These are phyloP conservation scores for Mesoclemmys tuberculata DNA, from an alignment of 2,113 vertebrate genomes.

Conservation along the genomic window DNA sequence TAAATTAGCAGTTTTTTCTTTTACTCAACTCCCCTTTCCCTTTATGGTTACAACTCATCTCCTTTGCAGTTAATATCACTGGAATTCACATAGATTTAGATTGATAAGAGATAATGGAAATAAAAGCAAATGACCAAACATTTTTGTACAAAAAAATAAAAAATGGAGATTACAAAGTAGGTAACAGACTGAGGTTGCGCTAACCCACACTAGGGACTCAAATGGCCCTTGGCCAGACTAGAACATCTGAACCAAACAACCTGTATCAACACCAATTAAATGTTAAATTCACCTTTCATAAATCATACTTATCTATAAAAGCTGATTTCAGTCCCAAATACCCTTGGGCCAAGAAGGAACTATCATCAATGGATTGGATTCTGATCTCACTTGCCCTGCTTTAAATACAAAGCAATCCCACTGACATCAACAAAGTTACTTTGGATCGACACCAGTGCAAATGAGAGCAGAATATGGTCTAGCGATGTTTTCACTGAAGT, in stretches of 20 bases:
- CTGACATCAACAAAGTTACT: not conserved
- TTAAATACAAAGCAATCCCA: not conserved
- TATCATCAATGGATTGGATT: slow-evolving; percentile 30
- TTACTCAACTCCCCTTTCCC: not conserved
- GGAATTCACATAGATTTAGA: slow-evolving; percentile 26
- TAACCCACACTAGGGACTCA: not conserved
- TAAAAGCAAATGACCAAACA: slow-evolving; percentile 3
- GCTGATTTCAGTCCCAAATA: slow-evolving; percentile 22
- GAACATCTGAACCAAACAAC: slow-evolving; percentile 44
- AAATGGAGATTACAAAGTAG: not conserved
- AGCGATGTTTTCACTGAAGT: not conserved
- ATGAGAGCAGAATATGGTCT: not conserved
- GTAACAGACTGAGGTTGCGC: not conserved
- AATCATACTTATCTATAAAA: not conserved
- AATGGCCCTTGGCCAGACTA: slow-evolving; percentile 31
- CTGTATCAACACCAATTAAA: slow-evolving; percentile 35
- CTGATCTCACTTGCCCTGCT: not conserved
- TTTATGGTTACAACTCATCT: not conserved
- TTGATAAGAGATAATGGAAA: slow-evolving; percentile 41
- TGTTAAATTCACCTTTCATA: slow-evolving; percentile 12
- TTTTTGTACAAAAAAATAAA: slow-evolving; percentile 29
- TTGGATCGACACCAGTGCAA: accelerated
- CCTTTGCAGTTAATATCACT: slow-evolving; percentile 17
- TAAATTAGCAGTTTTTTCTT: not conserved
- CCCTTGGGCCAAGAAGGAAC: not conserved